Evolutionary conservation across 2,113 vertebrate species (phyloP).

Genomic region (Physeter macrocephalus): DNA sequence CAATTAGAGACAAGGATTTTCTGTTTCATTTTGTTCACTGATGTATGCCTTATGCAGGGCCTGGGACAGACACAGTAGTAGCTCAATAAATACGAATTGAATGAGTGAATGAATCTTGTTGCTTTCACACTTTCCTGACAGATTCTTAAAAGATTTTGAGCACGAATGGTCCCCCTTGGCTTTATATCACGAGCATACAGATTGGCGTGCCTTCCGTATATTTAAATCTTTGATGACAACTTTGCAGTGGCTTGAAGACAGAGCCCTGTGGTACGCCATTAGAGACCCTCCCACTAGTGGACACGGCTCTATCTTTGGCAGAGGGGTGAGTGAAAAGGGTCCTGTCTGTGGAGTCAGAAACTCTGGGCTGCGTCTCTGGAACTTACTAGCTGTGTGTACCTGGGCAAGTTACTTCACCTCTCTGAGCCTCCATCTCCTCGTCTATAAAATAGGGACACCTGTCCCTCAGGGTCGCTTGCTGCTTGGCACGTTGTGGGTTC

Average conservation of each 20-base stretch:
- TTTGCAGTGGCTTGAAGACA: not conserved
- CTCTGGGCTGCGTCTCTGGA: not conserved
- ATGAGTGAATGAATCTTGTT: not conserved
- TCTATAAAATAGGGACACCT: too few species aligned
- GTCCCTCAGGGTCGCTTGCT: not conserved
- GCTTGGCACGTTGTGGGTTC: not conserved
- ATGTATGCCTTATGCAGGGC: not conserved
- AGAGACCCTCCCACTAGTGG: not conserved
- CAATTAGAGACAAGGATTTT: not conserved
- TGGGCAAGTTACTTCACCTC: not conserved
- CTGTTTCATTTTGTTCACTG: not conserved
- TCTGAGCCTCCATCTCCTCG: not conserved
- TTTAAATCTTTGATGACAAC: not conserved
- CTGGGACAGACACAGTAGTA: rapidly evolving
- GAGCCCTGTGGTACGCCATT: not conserved
- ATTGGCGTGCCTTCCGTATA: not conserved
- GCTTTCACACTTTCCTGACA: not conserved
- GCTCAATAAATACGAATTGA: not conserved
- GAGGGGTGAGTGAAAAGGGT: not conserved
- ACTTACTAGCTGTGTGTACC: too few species aligned
- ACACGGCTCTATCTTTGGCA: rapidly evolving
- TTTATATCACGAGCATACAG: rapidly evolving
- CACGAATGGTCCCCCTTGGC: not conserved
- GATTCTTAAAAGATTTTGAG: not conserved
- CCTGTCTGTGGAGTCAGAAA: not conserved